A percentile compares a stretch with the other conserved stretches of the same genome.
These are phyloP conservation scores for Chiridota heheva DNA, from an alignment of 35 echinoderm and acorn worm genomes.

Conservation along the genomic window DNA sequence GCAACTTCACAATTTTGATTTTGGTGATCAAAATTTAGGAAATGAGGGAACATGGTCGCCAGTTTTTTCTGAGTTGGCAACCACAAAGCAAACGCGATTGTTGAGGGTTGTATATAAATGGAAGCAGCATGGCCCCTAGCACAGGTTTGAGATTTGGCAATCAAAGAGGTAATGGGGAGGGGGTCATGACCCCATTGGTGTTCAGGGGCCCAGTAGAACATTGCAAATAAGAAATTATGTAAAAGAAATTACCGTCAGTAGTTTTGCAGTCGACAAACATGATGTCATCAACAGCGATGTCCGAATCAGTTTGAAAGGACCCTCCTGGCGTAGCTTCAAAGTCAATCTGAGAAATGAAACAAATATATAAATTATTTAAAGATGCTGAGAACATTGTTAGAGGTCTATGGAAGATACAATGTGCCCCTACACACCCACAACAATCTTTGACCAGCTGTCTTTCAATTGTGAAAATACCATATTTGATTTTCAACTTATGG, in stretches of 20 bases:
- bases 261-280: slow-evolving; percentile 51
- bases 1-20: no score
- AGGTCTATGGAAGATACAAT: background rate
- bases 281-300: slow-evolving; percentile 89
- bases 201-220: background rate
- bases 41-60: no score
- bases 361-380: background rate
- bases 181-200: background rate
- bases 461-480: no score
- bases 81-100: background rate
- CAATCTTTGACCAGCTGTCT: background rate
- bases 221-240: background rate
- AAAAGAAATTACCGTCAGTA: background rate
- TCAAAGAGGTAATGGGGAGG: background rate
- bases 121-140: background rate
- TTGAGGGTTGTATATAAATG: background rate
- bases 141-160: background rate
- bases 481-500: no score
- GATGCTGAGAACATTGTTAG: background rate
- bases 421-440: background rate
- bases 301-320: slow-evolving; percentile 50
- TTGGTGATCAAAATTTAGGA: no score
- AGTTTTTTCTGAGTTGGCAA: background rate
- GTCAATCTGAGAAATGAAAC: slow-evolving; percentile 53
- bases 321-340: slow-evolving; percentile 79